These are phyloP conservation scores for Pterocles orientalis DNA, from an alignment of 2,113 vertebrate genomes.

Conservation along the genomic window DNA sequence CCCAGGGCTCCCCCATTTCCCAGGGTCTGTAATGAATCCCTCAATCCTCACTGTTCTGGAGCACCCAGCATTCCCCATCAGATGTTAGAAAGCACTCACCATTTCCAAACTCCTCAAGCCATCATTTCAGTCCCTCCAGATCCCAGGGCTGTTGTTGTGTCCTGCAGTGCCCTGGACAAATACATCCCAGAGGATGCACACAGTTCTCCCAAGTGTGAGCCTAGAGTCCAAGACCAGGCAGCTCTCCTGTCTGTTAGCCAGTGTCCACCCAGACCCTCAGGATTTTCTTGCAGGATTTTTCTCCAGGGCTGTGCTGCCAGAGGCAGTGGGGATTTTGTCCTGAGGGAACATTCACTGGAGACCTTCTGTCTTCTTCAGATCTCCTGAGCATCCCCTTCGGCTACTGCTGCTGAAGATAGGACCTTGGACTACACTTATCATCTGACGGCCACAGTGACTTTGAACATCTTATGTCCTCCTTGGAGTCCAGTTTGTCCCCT, in stretches of 20 bases:
- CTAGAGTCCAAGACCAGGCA: background rate
- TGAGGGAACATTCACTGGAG: background rate
- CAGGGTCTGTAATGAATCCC: background rate
- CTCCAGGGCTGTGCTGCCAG: background rate
- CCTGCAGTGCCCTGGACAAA: background rate
- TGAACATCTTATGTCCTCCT: background rate
- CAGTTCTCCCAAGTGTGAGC: background rate
- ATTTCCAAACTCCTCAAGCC: background rate
- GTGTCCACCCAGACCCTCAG: background rate
- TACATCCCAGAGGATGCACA: background rate
- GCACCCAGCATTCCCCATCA: background rate
- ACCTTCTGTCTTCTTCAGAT: background rate
- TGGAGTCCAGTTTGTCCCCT: background rate
- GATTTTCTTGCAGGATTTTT: background rate
- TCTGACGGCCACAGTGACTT: background rate
- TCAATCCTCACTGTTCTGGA: background rate
- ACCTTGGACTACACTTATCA: background rate
- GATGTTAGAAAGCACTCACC: background rate
- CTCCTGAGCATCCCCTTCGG: background rate
- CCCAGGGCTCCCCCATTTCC: background rate
- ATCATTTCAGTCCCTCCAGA: accelerated
- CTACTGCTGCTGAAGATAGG: background rate
- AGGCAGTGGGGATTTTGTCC: background rate
- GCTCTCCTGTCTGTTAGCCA: background rate
- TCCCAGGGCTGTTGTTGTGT: background rate